Base-by-base conservation (phyloP, 2,113 vertebrate genomes). In the Illadopsis cleaveri region DNA sequence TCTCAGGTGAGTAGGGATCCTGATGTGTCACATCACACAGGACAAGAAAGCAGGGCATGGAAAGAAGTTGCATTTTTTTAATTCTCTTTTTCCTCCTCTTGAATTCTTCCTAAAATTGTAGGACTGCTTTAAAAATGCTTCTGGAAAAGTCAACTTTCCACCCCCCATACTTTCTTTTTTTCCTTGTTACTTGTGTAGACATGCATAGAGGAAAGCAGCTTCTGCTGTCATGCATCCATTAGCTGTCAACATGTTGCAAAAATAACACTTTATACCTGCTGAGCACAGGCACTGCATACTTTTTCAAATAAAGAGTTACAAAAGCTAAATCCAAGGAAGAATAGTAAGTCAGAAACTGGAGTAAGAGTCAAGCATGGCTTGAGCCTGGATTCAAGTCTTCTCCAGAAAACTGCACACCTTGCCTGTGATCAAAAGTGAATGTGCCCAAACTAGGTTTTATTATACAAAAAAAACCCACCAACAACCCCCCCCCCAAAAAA, bases 1-100 rank as follows among this genome's bases (percentile, higher is more conserved):
- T 97, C 96, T 95, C 94, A 97, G 96, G 95, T 98, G 97, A 97
- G 72, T 33, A 24, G 68, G n/a, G 68, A 92, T 68, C 77, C 54
- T 37, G 10, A 66, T 89, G 75, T 87, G 95, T 94, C 95, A 87
- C 78, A 85, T 86, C 81, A 33, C 38, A 7, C 28, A 64, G 45
- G 31, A 90, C 16, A 54, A 58, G 56, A 61, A 75, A n/a, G 57
- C 30, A 50, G 16, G 33, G 24, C 68, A 40, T 25, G 18, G 57
- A 86, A 89, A 89, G 50, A 91, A 71, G 45, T 65, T 51, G 12
- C 9, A 0, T 45, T 23, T 27, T 35, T 45, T 40, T n/a, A 3
- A 33, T 37, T 27, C 6, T 45, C 25, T 16, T 18, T 15, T 6
- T 5, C 3, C 8, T 13, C 30, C 4, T 8, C 33, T 38, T 15